Conservation (phyloP, 2,888 invertebrate genomes). For the Scaptomyza tumidula region DNA sequence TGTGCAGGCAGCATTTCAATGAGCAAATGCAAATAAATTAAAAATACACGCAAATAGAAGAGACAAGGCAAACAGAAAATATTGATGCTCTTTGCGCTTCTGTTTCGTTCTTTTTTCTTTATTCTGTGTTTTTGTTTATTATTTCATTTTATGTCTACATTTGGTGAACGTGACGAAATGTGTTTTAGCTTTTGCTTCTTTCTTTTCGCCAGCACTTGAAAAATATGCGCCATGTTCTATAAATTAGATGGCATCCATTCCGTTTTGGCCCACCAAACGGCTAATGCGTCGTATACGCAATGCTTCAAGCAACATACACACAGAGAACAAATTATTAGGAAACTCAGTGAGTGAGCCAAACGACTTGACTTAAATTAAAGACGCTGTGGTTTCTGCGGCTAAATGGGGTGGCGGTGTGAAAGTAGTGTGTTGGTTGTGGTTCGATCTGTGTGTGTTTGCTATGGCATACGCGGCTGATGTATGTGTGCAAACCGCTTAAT, state of each 20-base stretch:
- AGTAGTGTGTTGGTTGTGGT: conserved; percentile 30
- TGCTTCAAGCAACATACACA: conserved; percentile 27
- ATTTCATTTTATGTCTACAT: conserved; percentile 53
- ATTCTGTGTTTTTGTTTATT: conserved; percentile 1
- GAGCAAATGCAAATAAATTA: conserved; percentile 78
- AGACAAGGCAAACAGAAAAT: conserved; percentile 58
- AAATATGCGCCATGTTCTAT: conserved; percentile 62
- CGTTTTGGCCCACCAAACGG: conserved; percentile 34
- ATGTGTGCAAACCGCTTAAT: conserved; percentile 73
- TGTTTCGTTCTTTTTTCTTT: background rate
- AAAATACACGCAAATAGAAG: conserved; percentile 68
- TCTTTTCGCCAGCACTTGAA: conserved; percentile 56
- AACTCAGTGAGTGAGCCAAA: conserved; percentile 18
- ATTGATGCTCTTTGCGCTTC: conserved; percentile 66
- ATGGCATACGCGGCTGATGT: conserved; percentile 47
- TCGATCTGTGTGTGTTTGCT: conserved; percentile 16
- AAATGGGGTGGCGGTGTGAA: conserved; percentile 8
- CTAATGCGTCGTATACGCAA: conserved; percentile 67
- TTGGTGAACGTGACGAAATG: conserved; percentile 71
- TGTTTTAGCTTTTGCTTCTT: conserved; percentile 12
- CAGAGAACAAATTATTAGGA: conserved; percentile 43
- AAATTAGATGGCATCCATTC: conserved; percentile 69
- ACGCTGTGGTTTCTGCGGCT: conserved; percentile 54
- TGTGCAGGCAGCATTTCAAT: conserved; percentile 77
- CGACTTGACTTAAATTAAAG: conserved; percentile 54